Percentiles rank a stretch among this genome's conserved stretches.
Conservation (phyloP, 2,113 vertebrate genomes). For the Myotis yumanensis region DNA sequence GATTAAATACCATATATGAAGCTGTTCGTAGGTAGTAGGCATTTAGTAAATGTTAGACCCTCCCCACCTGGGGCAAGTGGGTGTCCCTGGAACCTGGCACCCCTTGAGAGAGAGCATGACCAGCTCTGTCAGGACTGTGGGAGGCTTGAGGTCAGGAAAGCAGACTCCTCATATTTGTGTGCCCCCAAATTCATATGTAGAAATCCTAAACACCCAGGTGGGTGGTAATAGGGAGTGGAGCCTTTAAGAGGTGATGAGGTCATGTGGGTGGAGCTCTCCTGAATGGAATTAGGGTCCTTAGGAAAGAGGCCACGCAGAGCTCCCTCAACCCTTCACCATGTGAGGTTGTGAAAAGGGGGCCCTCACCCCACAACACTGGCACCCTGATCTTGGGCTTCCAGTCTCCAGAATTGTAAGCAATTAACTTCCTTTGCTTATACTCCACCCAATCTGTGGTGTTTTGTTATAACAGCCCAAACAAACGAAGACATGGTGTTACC, state of each 20-base stretch:
- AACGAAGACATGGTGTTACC: fast-evolving
- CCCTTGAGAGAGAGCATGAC: fast-evolving
- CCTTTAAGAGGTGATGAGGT: not conserved
- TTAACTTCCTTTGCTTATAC: too few species aligned
- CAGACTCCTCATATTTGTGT: not conserved
- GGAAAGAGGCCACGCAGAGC: not conserved
- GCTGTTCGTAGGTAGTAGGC: not conserved
- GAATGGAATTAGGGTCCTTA: not conserved
- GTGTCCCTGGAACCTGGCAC: fast-evolving
- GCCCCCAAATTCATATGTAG: not conserved
- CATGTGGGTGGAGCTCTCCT: not conserved
- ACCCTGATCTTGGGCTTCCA: not conserved
- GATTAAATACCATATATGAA: too few species aligned
- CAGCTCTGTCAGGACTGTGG: too few species aligned
- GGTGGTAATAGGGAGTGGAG: not conserved
- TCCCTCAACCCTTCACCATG: not conserved
- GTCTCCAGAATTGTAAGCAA: not conserved
- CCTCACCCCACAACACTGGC: fast-evolving
- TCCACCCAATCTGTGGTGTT: fast-evolving
- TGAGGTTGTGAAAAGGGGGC: not conserved
- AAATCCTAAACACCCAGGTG: not conserved
- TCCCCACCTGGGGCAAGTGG: fast-evolving
- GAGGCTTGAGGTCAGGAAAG: not conserved
- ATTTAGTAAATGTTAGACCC: fast-evolving
- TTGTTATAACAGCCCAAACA: not conserved